Evolutionary conservation across 2,888 invertebrate species (phyloP).

Genomic region (Tolmerus cingulatus): DNA sequence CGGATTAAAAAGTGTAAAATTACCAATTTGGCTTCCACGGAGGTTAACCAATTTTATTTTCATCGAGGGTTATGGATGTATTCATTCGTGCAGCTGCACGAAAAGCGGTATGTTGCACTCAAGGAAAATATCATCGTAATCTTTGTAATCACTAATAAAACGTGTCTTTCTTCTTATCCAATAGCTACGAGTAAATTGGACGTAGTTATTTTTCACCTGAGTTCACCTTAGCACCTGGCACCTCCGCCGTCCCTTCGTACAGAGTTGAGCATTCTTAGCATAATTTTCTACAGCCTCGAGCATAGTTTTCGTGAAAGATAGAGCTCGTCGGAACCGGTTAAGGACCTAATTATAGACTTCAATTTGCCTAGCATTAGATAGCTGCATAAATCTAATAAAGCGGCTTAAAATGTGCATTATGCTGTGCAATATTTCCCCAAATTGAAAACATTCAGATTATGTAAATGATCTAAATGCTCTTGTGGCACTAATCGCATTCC

Average conservation of each 20-base stretch:
- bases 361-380: background rate
- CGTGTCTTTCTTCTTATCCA: background rate
- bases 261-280: background rate
- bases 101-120: background rate
- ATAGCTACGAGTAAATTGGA: background rate
- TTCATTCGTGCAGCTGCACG: background rate
- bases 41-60: background rate
- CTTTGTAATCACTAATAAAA: background rate
- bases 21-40: background rate
- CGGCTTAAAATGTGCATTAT: background rate
- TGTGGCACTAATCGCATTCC: conserved; percentile 27
- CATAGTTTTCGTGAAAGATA: background rate
- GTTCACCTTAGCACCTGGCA: background rate
- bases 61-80: background rate
- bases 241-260: background rate
- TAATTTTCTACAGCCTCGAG: background rate
- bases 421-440: background rate
- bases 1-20: background rate
- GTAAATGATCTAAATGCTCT: background rate
- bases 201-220: background rate
- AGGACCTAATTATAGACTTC: background rate
- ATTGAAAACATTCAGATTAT: conserved; percentile 22
- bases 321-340: background rate
- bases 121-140: background rate
- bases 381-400: background rate